Evolutionary conservation across 2,888 invertebrate species (phyloP), one percentile per base, ranked within the genome.

Genomic region (Dicyrtomina minuta): DNA sequence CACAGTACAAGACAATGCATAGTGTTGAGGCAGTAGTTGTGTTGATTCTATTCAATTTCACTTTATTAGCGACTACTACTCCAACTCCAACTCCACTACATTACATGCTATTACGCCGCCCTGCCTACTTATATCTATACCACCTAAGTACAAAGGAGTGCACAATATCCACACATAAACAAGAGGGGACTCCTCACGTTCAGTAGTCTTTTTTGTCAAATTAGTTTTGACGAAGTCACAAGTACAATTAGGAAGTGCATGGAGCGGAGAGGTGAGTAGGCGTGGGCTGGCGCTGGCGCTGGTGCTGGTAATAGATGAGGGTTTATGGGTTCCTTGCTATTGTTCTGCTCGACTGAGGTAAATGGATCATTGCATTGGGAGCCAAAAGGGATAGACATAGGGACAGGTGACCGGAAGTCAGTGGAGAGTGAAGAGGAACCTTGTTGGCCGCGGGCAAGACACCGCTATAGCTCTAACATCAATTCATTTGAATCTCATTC

Each of bases 361-460:
- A 61, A 49, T 60, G 60, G 60, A 60, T 60, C 60, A 60, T 60
- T 60, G 22, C n/a, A n/a, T n/a, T n/a, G n/a, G n/a, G n/a, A n/a
- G n/a, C n/a, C n/a, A n/a, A n/a, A n/a, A n/a, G 60, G 20, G 15
- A 60, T 20, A 24, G 46, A 55, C 8, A 33, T 27, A 26, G 15
- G 22, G 46, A 22, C 61, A 61, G 61, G 61, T 61, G 61, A 61
- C 61, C 61, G 61, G 61, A 61, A 61, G 61, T 61, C 55, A 26
- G 61, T 49, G 49, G 61, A 55, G 61, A 55, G 55, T 55, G 55
- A 55, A 55, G 55, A 61, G 61, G 61, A 61, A 61, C 61, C 46
- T 61, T 61, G 49, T 61, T 61, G 49, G 61, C 61, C 61, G 24
- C 26, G 27, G 61, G 61, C 61, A 46, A 27, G n/a, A n/a, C n/a